A percentile compares a stretch with the other conserved stretches of the same genome.
Conservation (phyloP, 2,888 invertebrate genomes). For the Eupithecia centaureata region DNA sequence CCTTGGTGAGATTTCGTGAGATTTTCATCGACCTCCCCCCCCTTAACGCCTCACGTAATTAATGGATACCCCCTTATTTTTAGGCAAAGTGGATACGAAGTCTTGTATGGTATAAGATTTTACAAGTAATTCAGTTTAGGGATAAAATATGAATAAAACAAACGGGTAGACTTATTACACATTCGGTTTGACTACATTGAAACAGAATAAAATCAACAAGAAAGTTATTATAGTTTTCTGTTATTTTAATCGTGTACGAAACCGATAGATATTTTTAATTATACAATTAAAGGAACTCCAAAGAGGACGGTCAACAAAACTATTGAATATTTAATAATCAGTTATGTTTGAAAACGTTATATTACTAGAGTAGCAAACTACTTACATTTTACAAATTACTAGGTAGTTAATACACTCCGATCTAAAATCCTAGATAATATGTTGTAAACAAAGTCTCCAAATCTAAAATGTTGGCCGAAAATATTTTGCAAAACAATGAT, state of each 20-base stretch:
- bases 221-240: background rate
- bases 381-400: no score
- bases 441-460: background rate
- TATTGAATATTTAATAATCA: conserved; percentile 27
- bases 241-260: conserved; percentile 22
- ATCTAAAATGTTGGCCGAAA: no score
- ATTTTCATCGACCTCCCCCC: no score
- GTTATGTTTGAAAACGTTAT: conserved; percentile 16
- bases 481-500: no score
- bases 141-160: conserved; percentile 7
- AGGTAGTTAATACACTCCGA: background rate
- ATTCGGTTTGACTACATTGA: background rate
- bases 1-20: no score
- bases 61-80: no score
- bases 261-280: conserved; percentile 27
- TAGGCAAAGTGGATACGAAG: conserved; percentile 32
- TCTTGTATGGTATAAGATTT: conserved; percentile 16
- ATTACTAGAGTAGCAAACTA: conserved; percentile 3
- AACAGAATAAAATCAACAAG: background rate
- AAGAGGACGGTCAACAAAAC: conserved; percentile 55
- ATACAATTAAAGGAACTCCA: conserved; percentile 53
- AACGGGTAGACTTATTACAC: conserved; percentile 24
- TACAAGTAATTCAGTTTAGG: conserved; percentile 19
- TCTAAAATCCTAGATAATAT: background rate
- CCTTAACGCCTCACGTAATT: no score